phyloP scores from a whole-genome alignment of 1,140 invertebrate genomes.

The Cotesia chilonis region DNA sequence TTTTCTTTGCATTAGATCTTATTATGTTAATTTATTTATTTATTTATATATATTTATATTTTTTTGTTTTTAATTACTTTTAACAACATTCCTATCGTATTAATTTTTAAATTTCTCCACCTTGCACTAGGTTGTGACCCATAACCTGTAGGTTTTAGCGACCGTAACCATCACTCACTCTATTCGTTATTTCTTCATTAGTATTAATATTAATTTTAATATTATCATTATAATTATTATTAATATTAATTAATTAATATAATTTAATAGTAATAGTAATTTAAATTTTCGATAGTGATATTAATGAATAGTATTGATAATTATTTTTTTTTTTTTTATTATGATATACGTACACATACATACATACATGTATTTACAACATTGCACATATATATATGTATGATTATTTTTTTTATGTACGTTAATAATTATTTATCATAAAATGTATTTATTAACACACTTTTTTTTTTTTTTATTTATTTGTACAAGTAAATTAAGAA shows the following conservation, averaged over 20 bases:
- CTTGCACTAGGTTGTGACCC: neutral
- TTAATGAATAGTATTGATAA: conserved; percentile 39
- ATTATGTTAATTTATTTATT: neutral
- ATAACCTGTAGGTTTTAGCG: neutral
- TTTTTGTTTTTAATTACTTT: neutral
- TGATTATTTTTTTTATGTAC: conserved; percentile 42
- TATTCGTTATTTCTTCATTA: conserved; percentile 13
- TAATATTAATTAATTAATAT: neutral
- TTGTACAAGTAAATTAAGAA: conserved; percentile 68
- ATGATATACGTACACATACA: conserved; percentile 26
- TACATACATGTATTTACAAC: conserved; percentile 45
- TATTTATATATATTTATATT: conserved; percentile 1
- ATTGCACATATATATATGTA: conserved; percentile 47
- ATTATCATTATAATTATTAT: conserved; percentile 18
- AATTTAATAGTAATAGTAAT: conserved; percentile 6
- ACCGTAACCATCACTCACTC: neutral
- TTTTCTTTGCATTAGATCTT: neutral
- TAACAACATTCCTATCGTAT: conserved; percentile 4
- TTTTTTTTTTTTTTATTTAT: conserved; percentile 45
- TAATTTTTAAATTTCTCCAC: neutral
- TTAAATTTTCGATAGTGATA: conserved; percentile 36
- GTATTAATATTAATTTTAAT: conserved; percentile 23
- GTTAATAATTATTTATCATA: conserved; percentile 41
- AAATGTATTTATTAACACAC: conserved; percentile 65
- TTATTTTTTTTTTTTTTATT: conserved; percentile 22